Base-by-base conservation (phyloP, 2,888 invertebrate genomes). In the Drosophila multiciliata region DNA sequence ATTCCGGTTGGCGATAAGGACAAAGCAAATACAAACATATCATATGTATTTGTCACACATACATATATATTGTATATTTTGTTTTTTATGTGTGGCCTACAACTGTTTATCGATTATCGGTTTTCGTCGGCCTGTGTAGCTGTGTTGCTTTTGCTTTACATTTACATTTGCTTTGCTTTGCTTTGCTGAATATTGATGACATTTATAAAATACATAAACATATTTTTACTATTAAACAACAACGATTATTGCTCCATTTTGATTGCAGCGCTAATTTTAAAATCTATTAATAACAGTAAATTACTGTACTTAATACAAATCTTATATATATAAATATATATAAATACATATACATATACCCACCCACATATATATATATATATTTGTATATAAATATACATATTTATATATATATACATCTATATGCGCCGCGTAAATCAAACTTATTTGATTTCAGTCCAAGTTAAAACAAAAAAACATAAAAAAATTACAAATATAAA, bases 371-470 rank as follows among this genome's bases (percentile, higher is more conserved):
- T 63, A 64, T 67, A 63, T 63, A 33, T 32, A 65, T 66, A 69
- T 49, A 71, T 52, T 20, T 42, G 11, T 20, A 42, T 9, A 23
- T 23, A 29, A 1, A 23, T 23, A 23, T 23, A 23, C 2, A 2
- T 23, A 49, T 17, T 3, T 48, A 48, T 23, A 42, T 42, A 42
- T 20, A 35, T 45, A 33, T 23, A 60, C n/a, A 32, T 63, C 33
- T 40, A 55, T 75, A 64, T 65, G 75, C 50, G 66, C 52, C 82
- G 82, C 74, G 84, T 77, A 80, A 84, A 78, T 76, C 62, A 85
- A 85, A 89, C 80, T 78, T 82, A 87, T 89, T 89, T 87, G 87
- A 87, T 87, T 87, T 87, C 87, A 87, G 88, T 85, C 87, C 87
- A 87, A 87, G 87, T 87, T 87, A 63, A 33, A 66, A 78, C 78